These are phyloP conservation scores for Procambarus clarkii DNA, from an alignment of 1,140 invertebrate genomes.

Conservation along the genomic window DNA sequence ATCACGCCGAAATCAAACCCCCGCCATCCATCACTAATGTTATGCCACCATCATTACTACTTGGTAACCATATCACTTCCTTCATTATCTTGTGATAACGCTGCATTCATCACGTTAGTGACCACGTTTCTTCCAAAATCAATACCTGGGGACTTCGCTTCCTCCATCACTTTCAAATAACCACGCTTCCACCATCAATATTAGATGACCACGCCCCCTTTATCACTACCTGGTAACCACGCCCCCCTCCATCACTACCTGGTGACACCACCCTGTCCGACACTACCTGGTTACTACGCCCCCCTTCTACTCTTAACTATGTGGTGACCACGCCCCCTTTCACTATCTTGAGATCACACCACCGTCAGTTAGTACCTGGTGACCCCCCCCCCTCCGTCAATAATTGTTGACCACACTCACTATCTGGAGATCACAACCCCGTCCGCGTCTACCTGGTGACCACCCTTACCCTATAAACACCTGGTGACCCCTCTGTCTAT, in stretches of 20 bases:
- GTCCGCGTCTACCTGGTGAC: too few relatives aligned
- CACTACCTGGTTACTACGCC: not conserved
- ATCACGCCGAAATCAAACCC: not conserved
- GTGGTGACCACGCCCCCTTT: not conserved
- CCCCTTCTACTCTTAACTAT: not conserved
- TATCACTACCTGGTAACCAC: not conserved
- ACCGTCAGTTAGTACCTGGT: too few relatives aligned
- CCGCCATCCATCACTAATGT: not conserved
- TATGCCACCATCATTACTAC: not conserved
- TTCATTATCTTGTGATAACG: too few relatives aligned
- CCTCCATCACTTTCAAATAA: not conserved
- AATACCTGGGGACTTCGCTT: not conserved
- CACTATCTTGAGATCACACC: not conserved
- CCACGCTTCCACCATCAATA: not conserved
- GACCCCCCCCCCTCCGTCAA: too few relatives aligned
- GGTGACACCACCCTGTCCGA: not conserved
- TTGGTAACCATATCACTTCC: not conserved
- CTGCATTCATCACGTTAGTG: not conserved
- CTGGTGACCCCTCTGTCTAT: not conserved
- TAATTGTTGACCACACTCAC: not conserved
- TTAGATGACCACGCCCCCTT: not conserved
- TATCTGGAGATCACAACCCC: too few relatives aligned
- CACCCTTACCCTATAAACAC: not conserved
- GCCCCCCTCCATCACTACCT: not conserved
- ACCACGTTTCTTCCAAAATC: not conserved